Conservation (phyloP, 2,888 invertebrate genomes). For the Trichopria drosophilae region DNA sequence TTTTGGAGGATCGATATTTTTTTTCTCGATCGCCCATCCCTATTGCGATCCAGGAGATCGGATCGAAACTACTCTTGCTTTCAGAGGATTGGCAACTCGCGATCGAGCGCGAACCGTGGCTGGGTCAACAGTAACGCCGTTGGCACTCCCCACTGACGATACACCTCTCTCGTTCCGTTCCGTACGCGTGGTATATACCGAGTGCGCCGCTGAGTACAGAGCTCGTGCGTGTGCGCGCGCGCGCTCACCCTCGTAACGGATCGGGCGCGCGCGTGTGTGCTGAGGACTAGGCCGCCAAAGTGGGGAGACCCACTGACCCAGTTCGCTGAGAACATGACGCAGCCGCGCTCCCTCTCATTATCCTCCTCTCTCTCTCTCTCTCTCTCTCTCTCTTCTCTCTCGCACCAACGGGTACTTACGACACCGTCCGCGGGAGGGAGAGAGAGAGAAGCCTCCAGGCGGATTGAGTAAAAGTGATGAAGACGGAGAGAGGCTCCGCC, state of each 20-base stretch:
- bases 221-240: constrained; percentile 7
- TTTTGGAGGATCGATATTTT: too few relatives aligned
- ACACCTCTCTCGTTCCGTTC: constrained; percentile 40
- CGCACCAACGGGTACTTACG: too few relatives aligned
- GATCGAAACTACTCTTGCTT: constrained; percentile 51
- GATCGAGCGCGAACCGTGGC: constrained; percentile 40
- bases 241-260: constrained; percentile 7
- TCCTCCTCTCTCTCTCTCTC: constrained; percentile 12
- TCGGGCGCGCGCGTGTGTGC: constrained; percentile 9
- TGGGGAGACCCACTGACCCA: constrained; percentile 84
- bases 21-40: too few relatives aligned
- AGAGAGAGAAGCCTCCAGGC: too few relatives aligned
- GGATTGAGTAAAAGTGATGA: constrained; percentile 4
- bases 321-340: constrained; percentile 64
- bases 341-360: constrained; percentile 45
- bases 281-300: constrained; percentile 60
- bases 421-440: too few relatives aligned
- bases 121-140: constrained; percentile 58
- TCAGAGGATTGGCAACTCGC: constrained; percentile 43
- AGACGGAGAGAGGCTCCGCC: constrained; percentile 11
- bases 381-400: constrained; percentile 6
- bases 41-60: too few relatives aligned
- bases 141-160: constrained; percentile 53
- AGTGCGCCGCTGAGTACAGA: too few relatives aligned
- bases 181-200: constrained; percentile 30